These are phyloP conservation scores for Pachliopta kotzebuea DNA, from an alignment of 2,888 invertebrate species.

Conservation along the genomic window DNA sequence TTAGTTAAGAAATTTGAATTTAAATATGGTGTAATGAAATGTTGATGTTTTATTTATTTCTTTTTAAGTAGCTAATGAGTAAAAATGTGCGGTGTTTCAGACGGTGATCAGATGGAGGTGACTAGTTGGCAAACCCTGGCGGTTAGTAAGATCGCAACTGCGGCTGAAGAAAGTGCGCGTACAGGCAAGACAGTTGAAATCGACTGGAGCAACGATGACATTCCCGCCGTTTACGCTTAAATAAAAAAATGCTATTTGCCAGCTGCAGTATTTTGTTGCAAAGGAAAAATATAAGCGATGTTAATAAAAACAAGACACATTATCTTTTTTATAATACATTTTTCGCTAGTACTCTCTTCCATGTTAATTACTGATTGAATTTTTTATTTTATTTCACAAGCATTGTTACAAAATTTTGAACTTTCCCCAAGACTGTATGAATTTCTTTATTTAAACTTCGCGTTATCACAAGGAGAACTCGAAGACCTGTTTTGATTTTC, in stretches of 20 bases:
- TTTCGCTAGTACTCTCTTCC: no score
- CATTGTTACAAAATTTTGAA: no score
- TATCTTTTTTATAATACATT: no score
- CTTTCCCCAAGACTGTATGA: no score
- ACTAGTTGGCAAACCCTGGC: slow-evolving; percentile 77
- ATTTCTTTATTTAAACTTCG: no score
- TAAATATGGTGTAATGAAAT: neutral
- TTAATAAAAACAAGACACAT: neutral
- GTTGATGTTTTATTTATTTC: neutral
- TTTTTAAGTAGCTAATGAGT: neutral
- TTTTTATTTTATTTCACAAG: no score
- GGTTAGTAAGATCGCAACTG: slow-evolving; percentile 79
- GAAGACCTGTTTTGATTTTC: no score
- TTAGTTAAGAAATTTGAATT: neutral
- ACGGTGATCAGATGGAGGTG: slow-evolving; percentile 56
- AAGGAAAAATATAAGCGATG: neutral
- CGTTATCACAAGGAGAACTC: no score
- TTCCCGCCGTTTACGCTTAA: slow-evolving; percentile 59
- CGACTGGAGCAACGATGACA: slow-evolving; percentile 71
- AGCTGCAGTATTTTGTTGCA: no score
- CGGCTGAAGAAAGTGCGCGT: slow-evolving; percentile 78
- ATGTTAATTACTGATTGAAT: no score
- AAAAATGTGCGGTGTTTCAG: slow-evolving; percentile 37
- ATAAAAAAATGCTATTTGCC: neutral
- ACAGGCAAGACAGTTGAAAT: slow-evolving; percentile 74